Conservation (phyloP, 1,140 invertebrate species). For the Cecropterus lyciades region DNA sequence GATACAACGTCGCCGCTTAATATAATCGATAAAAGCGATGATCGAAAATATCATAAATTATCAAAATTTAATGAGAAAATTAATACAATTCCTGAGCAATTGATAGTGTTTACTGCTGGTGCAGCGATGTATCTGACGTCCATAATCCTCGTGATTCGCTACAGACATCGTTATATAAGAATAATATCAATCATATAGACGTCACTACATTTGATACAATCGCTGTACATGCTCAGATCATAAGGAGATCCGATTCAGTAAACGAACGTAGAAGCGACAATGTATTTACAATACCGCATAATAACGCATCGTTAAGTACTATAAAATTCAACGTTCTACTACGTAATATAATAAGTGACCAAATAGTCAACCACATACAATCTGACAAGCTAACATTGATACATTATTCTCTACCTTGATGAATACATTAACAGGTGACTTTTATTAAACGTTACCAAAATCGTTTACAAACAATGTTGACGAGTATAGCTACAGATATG, state of each 20-base stretch:
- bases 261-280: conserved; percentile 65
- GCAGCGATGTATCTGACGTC: conserved; percentile 36
- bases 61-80: conserved; percentile 75
- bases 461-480: conserved; percentile 75
- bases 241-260: conserved; percentile 43
- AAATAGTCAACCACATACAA: conserved; percentile 75
- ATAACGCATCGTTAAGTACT: conserved; percentile 65
- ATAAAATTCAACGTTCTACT: conserved; percentile 77
- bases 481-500: conserved; percentile 79
- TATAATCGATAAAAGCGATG: conserved; percentile 75
- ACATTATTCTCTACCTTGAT: conserved; percentile 77
- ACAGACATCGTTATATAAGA: conserved; percentile 4
- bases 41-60: conserved; percentile 71
- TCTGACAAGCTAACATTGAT: conserved; percentile 80
- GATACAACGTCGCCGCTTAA: conserved; percentile 68
- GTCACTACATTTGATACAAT: conserved; percentile 21
- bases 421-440: conserved; percentile 83
- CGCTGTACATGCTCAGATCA: conserved; percentile 43
- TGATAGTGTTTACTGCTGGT: conserved; percentile 49
- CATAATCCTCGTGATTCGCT: not conserved
- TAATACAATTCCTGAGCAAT: conserved; percentile 83
- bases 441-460: conserved; percentile 72
- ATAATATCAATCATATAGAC: conserved; percentile 10
- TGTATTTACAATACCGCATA: conserved; percentile 69
- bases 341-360: conserved; percentile 73